A percentile compares a stretch with the other conserved stretches of the same genome.
Conservation (phyloP, 2,888 invertebrate genomes). For the Rhamnusium bicolor region DNA sequence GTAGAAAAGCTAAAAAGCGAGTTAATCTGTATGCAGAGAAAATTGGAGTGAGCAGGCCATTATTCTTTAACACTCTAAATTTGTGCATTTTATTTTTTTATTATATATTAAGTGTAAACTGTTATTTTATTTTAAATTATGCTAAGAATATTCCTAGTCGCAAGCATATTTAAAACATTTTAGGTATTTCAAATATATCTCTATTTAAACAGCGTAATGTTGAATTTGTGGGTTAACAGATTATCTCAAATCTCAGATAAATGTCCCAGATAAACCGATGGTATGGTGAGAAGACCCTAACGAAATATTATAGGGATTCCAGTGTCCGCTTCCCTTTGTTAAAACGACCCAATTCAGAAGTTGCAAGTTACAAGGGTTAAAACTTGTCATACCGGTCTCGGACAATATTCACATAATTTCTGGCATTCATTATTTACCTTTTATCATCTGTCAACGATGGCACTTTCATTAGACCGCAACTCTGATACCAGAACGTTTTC, state of each 20-base stretch:
- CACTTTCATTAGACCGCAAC: not conserved
- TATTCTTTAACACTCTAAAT: not conserved
- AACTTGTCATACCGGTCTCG: slow-evolving; percentile 24
- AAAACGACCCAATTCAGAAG: slow-evolving; percentile 26
- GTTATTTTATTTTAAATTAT: not conserved
- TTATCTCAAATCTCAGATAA: slow-evolving; percentile 30
- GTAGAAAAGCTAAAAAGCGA: not conserved
- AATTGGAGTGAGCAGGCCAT: not conserved
- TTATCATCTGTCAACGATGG: slow-evolving; percentile 9
- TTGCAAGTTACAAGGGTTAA: slow-evolving; percentile 28
- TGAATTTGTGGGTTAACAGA: slow-evolving; percentile 16
- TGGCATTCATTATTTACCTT: slow-evolving; percentile 24
- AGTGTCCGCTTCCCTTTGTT: slow-evolving; percentile 24
- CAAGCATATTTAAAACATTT: slow-evolving; percentile 12
- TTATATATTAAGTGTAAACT: not conserved
- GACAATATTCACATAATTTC: slow-evolving; percentile 21
- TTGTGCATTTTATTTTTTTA: not conserved
- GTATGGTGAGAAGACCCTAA: slow-evolving; percentile 4
- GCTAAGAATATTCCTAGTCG: not conserved
- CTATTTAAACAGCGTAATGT: slow-evolving; percentile 2
- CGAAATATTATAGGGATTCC: slow-evolving; percentile 23
- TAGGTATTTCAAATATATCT: slow-evolving; percentile 11
- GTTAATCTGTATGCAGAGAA: not conserved
- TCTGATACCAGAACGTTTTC: not conserved
- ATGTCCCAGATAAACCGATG: slow-evolving; percentile 29